Percentiles rank a stretch among this genome's conserved stretches.
These are phyloP conservation scores for Solenodon paradoxus DNA, from an alignment of 2,113 vertebrate genomes.

Conservation along the genomic window DNA sequence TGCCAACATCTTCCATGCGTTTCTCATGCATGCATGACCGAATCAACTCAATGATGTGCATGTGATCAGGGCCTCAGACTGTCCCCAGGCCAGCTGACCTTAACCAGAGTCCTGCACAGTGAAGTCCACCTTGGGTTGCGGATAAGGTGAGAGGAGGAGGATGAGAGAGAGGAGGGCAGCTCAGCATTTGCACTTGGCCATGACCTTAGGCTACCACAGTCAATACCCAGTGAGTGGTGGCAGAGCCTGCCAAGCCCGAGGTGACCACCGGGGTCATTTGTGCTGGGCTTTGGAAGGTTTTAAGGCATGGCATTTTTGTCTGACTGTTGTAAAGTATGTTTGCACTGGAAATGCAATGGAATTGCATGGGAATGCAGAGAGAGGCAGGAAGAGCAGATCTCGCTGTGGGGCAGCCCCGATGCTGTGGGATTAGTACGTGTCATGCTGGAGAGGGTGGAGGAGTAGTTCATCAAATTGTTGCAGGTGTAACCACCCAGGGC, in stretches of 20 bases:
- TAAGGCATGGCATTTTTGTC: background rate
- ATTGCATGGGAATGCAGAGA: no score
- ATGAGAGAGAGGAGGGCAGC: background rate
- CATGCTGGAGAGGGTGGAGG: background rate
- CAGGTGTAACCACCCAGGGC: background rate
- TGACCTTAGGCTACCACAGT: background rate
- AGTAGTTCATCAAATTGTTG: background rate
- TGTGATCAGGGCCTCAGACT: background rate
- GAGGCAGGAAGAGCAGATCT: background rate
- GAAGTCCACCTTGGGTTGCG: background rate
- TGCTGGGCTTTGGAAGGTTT: background rate
- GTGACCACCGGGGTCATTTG: background rate
- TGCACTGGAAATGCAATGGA: background rate
- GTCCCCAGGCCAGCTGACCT: background rate
- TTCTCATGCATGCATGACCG: background rate
- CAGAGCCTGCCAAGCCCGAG: background rate
- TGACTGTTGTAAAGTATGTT: background rate
- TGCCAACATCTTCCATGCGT: background rate
- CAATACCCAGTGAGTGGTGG: fast-evolving
- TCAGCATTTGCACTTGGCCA: background rate
- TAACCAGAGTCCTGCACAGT: background rate
- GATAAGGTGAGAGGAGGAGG: no score
- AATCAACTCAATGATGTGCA: background rate
- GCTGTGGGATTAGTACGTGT: background rate
- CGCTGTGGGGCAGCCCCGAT: fast-evolving